Conservation (phyloP, 2,797 vertebrate genomes). For the Spheniscus humboldti region DNA sequence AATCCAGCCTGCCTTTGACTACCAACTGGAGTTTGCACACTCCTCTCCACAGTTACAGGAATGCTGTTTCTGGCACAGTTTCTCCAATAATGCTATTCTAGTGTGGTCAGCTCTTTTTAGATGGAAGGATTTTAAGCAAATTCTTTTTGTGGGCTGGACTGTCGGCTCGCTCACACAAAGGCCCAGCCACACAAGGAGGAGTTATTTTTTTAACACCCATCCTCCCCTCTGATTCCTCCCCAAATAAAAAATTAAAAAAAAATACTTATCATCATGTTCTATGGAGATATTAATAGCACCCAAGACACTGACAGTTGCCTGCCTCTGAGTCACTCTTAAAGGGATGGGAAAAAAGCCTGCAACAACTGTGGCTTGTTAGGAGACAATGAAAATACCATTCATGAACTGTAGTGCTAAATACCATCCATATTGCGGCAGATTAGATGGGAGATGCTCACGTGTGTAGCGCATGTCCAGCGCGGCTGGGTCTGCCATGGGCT, state of each 20-base stretch:
- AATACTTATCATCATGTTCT: background rate
- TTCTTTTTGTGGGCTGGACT: background rate
- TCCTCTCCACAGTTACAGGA: background rate
- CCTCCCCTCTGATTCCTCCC: background rate
- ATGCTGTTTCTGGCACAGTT: constrained; percentile 39
- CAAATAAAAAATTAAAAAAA: background rate
- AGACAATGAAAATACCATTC: background rate
- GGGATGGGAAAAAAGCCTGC: background rate
- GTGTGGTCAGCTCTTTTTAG: constrained; percentile 50
- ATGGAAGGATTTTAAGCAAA: constrained; percentile 31
- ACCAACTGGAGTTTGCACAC: background rate
- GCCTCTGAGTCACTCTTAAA: background rate
- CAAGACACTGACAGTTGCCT: background rate
- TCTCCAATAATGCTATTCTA: background rate
- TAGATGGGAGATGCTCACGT: accelerated
- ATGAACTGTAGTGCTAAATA: accelerated
- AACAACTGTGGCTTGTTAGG: background rate
- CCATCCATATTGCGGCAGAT: accelerated
- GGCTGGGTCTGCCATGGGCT: background rate
- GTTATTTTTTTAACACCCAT: background rate
- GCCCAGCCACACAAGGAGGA: background rate
- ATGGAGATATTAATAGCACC: constrained; percentile 41
- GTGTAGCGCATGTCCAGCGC: accelerated
- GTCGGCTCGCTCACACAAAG: background rate
- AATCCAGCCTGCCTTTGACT: background rate